Conservation (phyloP, 23 tunicate genomes). For the Aplidium turbinatum region DNA sequence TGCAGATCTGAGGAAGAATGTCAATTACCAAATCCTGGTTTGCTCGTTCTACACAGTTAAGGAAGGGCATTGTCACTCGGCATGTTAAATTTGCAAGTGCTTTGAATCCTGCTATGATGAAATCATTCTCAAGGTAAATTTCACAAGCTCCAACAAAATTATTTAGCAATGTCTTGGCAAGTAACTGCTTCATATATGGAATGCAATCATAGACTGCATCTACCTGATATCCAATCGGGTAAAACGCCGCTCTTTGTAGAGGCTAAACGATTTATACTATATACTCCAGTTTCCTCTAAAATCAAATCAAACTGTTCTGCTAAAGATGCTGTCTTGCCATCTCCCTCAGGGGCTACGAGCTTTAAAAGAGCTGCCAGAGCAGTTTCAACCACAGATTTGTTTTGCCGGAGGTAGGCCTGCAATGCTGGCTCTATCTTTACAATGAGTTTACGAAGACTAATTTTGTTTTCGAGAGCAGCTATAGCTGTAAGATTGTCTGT, state of each 20-base stretch:
- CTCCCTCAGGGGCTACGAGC: too few species aligned
- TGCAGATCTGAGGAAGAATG: slow-evolving; percentile 14
- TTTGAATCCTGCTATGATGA: slow-evolving; percentile 15
- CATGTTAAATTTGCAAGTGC: slow-evolving; percentile 1
- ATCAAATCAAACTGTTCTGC: slow-evolving; percentile 23
- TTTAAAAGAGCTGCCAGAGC: too few species aligned
- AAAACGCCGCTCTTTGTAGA: slow-evolving; percentile 14
- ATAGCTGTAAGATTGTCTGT: too few species aligned
- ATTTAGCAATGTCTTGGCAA: background rate
- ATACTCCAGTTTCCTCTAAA: slow-evolving; percentile 7
- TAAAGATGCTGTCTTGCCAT: too few species aligned
- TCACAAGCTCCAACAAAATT: slow-evolving; percentile 19
- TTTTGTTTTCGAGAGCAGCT: too few species aligned
- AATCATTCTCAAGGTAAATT: slow-evolving; percentile 19
- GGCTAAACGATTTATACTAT: slow-evolving; percentile 8
- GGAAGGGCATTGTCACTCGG: slow-evolving; percentile 34
- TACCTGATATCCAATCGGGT: slow-evolving; percentile 8
- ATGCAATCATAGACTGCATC: slow-evolving; percentile 19
- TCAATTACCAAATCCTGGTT: slow-evolving; percentile 11
- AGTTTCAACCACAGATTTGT: too few species aligned
- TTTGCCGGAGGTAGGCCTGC: too few species aligned
- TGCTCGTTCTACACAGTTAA: slow-evolving; percentile 18
- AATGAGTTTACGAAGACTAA: too few species aligned
- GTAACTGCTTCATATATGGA: slow-evolving; percentile 10
- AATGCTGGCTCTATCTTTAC: too few species aligned